Evolutionary conservation across 2,113 vertebrate species (phyloP).

Genomic region (Coregonus clupeaformis): DNA sequence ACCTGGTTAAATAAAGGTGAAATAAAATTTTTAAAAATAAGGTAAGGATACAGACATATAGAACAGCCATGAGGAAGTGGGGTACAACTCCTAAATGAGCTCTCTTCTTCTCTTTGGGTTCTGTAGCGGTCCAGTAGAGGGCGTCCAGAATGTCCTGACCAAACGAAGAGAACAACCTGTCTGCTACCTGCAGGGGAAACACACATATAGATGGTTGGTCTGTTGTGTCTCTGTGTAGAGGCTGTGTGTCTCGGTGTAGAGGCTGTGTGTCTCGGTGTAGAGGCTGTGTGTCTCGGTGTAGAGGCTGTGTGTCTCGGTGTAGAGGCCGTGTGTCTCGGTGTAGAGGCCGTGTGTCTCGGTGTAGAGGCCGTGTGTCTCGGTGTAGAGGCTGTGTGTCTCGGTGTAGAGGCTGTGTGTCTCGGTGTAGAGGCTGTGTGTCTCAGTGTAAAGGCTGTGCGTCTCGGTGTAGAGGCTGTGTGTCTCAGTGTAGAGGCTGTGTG

Average conservation of each 20-base stretch:
- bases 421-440: too few relatives aligned
- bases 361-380: too few relatives aligned
- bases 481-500: too few relatives aligned
- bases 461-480: too few relatives aligned
- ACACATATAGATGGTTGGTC: background rate
- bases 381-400: too few relatives aligned
- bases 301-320: background rate
- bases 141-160: constrained; percentile 89
- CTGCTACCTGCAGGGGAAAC: constrained; percentile 84
- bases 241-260: constrained; percentile 4
- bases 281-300: background rate
- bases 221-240: background rate
- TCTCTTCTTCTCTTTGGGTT: constrained; percentile 93
- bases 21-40: too few relatives aligned
- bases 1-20: too few relatives aligned
- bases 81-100: constrained; percentile 97
- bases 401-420: too few relatives aligned
- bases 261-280: constrained; percentile 8
- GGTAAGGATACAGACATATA: constrained; percentile 99
- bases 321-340: background rate
- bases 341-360: background rate
- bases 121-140: constrained; percentile 98
- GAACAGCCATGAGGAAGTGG: constrained; percentile 96
- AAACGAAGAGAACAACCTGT: constrained; percentile 85
- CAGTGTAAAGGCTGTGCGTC: too few relatives aligned